phyloP scores from a whole-genome alignment of 2,797 vertebrate species.

The Spinus olivaceus region DNA sequence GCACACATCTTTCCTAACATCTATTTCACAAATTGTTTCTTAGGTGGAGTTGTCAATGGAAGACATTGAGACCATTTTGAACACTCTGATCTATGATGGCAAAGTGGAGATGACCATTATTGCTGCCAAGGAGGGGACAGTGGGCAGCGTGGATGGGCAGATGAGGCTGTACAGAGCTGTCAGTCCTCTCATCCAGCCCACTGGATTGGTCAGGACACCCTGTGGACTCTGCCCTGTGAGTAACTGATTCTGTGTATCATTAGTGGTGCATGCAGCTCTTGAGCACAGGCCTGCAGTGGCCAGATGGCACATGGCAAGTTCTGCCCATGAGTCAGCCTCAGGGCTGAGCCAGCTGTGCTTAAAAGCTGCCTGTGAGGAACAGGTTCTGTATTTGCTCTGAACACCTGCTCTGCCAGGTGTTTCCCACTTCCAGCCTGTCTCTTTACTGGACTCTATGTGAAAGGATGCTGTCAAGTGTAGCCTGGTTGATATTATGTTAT shows the following conservation, averaged over 20 bases:
- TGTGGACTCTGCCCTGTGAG: conserved; percentile 95
- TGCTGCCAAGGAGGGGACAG: conserved; percentile 93
- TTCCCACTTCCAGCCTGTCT: background rate
- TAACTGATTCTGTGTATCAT: background rate
- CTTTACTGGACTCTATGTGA: background rate
- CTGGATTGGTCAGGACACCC: conserved; percentile 89
- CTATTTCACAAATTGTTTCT: background rate
- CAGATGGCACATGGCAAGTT: background rate
- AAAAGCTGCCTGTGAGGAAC: accelerated
- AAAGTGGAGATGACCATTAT: conserved; percentile 98
- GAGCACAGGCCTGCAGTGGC: background rate
- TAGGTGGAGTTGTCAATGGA: conserved; percentile 99
- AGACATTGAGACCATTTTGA: conserved; percentile 97
- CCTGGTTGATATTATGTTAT: background rate
- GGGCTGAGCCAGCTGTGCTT: background rate
- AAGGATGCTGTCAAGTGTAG: background rate
- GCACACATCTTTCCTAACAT: background rate
- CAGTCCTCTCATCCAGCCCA: conserved; percentile 86
- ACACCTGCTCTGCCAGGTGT: background rate
- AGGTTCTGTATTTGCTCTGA: background rate
- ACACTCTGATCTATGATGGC: conserved; percentile 95
- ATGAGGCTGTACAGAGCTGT: conserved; percentile 93
- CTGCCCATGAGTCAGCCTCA: accelerated
- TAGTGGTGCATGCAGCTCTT: background rate
- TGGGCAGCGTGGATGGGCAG: conserved; percentile 92